phyloP scores from a whole-genome alignment of 2,113 vertebrate species.

The Calypte anna region DNA sequence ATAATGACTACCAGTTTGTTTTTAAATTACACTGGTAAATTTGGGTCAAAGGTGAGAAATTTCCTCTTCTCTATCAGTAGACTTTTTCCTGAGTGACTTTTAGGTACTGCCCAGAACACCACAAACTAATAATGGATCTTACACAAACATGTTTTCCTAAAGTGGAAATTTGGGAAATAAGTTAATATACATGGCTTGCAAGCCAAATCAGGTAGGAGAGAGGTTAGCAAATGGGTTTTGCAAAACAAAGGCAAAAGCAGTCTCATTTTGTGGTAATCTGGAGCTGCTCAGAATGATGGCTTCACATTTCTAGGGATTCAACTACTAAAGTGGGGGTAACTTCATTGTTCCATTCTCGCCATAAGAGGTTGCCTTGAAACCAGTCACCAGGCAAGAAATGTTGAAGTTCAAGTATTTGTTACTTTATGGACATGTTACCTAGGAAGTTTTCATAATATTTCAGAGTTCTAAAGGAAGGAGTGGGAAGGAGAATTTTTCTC shows the following conservation, averaged over 20 bases:
- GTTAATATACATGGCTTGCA: background rate
- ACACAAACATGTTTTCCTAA: background rate
- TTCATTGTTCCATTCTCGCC: background rate
- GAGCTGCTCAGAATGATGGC: background rate
- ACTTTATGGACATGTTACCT: background rate
- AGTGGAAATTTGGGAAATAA: background rate
- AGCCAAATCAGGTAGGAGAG: background rate
- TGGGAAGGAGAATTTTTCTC: background rate
- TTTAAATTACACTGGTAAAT: background rate
- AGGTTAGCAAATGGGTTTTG: background rate
- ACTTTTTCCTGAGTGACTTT: background rate
- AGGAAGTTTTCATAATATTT: background rate
- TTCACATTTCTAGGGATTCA: background rate
- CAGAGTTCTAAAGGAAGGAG: background rate
- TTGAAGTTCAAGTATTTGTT: background rate
- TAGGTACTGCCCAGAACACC: background rate
- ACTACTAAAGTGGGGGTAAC: background rate
- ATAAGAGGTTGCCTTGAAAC: background rate
- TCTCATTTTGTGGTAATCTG: background rate
- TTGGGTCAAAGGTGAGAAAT: background rate
- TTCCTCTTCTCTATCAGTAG: accelerated
- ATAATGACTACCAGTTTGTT: background rate
- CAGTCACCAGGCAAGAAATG: background rate
- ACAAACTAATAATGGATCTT: background rate
- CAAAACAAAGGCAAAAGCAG: background rate